Evolutionary conservation across 2,888 invertebrate species (phyloP).

Genomic region (Eristalis pertinax): DNA sequence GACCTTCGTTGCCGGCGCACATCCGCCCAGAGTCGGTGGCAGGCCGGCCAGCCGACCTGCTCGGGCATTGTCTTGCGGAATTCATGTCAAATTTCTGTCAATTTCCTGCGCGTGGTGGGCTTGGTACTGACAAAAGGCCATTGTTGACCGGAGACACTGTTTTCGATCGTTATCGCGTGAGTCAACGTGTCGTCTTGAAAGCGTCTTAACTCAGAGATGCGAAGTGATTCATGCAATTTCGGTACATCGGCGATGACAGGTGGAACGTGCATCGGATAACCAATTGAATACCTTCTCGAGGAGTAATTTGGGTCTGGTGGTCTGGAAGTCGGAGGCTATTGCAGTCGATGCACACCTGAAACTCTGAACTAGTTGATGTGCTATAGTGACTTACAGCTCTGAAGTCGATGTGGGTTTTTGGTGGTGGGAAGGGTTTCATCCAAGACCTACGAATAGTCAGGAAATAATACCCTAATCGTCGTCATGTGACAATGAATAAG

Average conservation of each 20-base stretch:
- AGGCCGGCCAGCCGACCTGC: not conserved
- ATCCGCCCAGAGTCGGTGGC: not conserved
- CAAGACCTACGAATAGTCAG: too few species aligned
- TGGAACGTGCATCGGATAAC: not conserved
- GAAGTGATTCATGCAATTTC: not conserved
- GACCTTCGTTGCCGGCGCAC: not conserved
- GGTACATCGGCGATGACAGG: not conserved
- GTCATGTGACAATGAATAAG: too few species aligned
- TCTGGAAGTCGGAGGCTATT: not conserved
- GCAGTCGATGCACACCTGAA: not conserved
- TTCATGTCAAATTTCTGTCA: not conserved
- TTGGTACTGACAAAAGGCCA: not conserved
- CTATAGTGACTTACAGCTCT: too few species aligned
- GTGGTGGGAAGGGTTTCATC: too few species aligned
- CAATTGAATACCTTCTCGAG: not conserved
- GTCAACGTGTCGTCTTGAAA: not conserved
- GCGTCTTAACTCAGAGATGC: not conserved
- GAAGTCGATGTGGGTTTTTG: not conserved
- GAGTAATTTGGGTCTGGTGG: not conserved
- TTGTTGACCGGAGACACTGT: not conserved
- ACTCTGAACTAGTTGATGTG: too few species aligned
- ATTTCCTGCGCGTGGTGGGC: not conserved
- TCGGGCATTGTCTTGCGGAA: not conserved
- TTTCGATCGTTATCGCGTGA: not conserved
- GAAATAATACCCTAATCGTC: too few species aligned